Conservation (phyloP, 2,797 vertebrate genomes). For the Acanthopagrus latus region DNA sequence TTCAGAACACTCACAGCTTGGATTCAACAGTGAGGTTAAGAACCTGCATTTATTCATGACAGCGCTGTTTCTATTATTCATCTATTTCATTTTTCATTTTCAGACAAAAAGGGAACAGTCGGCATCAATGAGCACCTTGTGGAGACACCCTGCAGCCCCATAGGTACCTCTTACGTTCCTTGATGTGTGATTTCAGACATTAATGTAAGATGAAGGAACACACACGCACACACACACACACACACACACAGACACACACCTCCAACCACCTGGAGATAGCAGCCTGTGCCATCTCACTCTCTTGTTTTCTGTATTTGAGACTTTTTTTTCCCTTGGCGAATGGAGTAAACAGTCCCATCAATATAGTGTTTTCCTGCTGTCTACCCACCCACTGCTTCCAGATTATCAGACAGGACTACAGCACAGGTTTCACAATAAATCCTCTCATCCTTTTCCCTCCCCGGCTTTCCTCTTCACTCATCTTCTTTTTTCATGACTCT, state of each 20-base stretch:
- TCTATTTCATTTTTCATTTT: slow-evolving; percentile 54
- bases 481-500: slow-evolving; percentile 41
- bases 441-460: slow-evolving; percentile 50
- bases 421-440: slow-evolving; percentile 70
- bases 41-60: slow-evolving; percentile 67
- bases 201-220: slow-evolving; percentile 24
- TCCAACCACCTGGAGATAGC: slow-evolving; percentile 23
- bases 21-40: slow-evolving; percentile 53
- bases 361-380: slow-evolving; percentile 73
- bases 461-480: slow-evolving; percentile 49
- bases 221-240: slow-evolving; percentile 26
- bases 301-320: slow-evolving; percentile 48
- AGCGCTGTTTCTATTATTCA: slow-evolving; percentile 47
- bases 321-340: slow-evolving; percentile 44
- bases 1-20: slow-evolving; percentile 42
- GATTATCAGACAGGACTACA: slow-evolving; percentile 73
- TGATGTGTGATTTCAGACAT: slow-evolving; percentile 49
- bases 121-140: slow-evolving; percentile 20
- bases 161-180: slow-evolving; percentile 33
- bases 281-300: slow-evolving; percentile 35
- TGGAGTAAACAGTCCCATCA: slow-evolving; percentile 72
- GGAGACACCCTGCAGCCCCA: slow-evolving; percentile 19
- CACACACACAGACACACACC: slow-evolving; percentile 14
- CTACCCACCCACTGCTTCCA: slow-evolving; percentile 70
- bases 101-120: slow-evolving; percentile 35